Base-by-base conservation (phyloP, 1,140 invertebrate species). In the Prorops nasuta region DNA sequence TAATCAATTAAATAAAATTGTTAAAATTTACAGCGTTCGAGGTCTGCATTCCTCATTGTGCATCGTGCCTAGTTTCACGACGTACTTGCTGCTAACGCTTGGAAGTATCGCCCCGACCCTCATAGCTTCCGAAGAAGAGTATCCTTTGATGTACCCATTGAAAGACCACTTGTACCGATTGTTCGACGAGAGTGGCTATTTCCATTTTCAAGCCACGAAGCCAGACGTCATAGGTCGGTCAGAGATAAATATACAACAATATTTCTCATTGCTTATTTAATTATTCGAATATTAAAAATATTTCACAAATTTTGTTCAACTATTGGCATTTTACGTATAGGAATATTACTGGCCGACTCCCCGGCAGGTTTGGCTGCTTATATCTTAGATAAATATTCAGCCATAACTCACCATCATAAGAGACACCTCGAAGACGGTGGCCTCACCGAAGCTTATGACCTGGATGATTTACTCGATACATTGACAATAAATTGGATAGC, bases 181-280 rank as follows among this genome's bases (percentile, higher is more conserved):
- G 0, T 17, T 91, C 1, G 69, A 82, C 50, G 89, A 92, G 69
- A 69, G 71, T 34, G 92, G 91, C 8, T 94, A 94, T 65, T 64
- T 88, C 10, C 87, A 92, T 66, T 70, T 94, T 28, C 92, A 94
- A 75, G 80, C 88, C 1, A 92, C 90, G 0, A 94, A 92, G 69
- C 92, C 92, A 8, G 91, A 94, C 69, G 94, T 92, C 17, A 72
- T 94, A 43, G 90, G 88, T 87, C 72, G 66, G 75, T 62, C 75
- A 19, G 39, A 28, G 38, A 46, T 35, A 40, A 18, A 41, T 20
- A 60, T 34, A 12, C 3, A 49, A 14, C 18, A 20, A 40, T 22
- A 20, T 39, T 28, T 15, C 12, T 22, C 1, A 20, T 37, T 19
- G 38, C 31, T 7, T 41, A 28, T n/a, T 24, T 1, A 16, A 32